Evolutionary conservation across 2,113 vertebrate genomes (phyloP).

Genomic region (Falcunculus frontatus): DNA sequence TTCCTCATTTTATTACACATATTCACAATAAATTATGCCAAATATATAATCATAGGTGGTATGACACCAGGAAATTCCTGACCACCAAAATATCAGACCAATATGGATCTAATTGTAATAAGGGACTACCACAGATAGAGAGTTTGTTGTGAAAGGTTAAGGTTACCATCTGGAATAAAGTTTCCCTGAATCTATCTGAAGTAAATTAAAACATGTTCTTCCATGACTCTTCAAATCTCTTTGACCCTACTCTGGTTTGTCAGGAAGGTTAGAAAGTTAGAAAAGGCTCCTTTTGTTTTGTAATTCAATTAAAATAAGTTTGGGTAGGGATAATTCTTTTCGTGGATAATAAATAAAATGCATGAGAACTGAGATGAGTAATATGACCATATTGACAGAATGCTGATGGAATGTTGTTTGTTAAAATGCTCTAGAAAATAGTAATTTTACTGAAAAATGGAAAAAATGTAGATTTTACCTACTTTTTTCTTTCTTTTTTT

Average conservation of each 20-base stretch:
- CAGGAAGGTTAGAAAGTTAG: constrained; percentile 41
- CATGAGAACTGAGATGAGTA: not conserved
- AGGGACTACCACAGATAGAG: not conserved
- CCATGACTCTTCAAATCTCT: constrained; percentile 5
- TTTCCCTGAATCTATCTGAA: not conserved
- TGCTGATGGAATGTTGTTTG: not conserved
- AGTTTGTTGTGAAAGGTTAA: constrained; percentile 34
- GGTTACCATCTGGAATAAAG: constrained; percentile 44
- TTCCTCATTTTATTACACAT: not conserved
- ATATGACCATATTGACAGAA: not conserved
- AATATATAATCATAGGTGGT: not conserved
- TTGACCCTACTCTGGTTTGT: constrained; percentile 30
- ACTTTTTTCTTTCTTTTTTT: not conserved
- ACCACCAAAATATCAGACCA: constrained; percentile 5
- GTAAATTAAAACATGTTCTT: constrained; percentile 51
- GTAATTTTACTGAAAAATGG: not conserved
- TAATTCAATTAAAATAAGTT: constrained; percentile 47
- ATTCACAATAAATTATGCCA: not conserved
- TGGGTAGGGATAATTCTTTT: constrained; percentile 12
- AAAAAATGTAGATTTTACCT: not conserved
- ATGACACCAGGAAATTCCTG: constrained; percentile 18
- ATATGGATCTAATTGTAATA: not conserved
- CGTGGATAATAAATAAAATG: not conserved
- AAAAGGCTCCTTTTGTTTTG: constrained; percentile 14
- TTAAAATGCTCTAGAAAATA: constrained; percentile 20